Conservation (phyloP, 2,888 invertebrate genomes). For the Andrena trimmerana region DNA sequence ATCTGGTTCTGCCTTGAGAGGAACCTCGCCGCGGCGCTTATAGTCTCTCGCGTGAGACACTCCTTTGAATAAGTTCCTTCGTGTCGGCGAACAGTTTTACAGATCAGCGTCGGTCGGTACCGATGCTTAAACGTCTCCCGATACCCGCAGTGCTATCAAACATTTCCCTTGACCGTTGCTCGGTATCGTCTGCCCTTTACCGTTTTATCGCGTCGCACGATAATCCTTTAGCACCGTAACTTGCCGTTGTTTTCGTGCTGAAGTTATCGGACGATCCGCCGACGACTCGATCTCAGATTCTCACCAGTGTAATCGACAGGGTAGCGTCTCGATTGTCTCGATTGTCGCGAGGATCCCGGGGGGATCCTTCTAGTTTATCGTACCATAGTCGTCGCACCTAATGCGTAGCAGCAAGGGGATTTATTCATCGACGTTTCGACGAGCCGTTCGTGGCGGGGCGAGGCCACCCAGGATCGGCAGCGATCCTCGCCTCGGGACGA, state of each 20-base stretch:
- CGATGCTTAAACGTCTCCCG: background rate
- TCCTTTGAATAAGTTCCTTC: conserved; percentile 43
- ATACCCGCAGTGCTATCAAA: background rate
- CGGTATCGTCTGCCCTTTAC: conserved; percentile 3
- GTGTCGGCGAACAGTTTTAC: conserved; percentile 1
- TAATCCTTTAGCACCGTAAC: conserved; percentile 29
- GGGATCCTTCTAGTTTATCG: conserved; percentile 60
- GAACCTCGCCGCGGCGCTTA: background rate
- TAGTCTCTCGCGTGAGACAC: background rate
- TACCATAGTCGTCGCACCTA: conserved; percentile 74
- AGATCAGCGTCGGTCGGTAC: background rate
- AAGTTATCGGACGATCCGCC: conserved; percentile 30
- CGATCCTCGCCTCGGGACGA: background rate
- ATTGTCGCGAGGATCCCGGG: conserved; percentile 14
- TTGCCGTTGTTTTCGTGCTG: conserved; percentile 28
- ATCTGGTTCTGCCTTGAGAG: conserved; percentile 76
- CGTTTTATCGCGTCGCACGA: conserved; percentile 24
- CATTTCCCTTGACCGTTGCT: conserved; percentile 1
- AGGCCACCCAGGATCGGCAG: background rate
- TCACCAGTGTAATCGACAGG: conserved; percentile 5
- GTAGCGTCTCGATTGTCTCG: conserved; percentile 20
- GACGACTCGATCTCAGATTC: conserved; percentile 20
- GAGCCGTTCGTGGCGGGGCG: conserved; percentile 41
- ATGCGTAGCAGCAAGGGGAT: conserved; percentile 40
- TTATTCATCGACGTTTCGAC: conserved; percentile 38